Evolutionary conservation across 2,113 vertebrate species (phyloP), one percentile per base, ranked within the genome.

Genomic region (Tinamus guttatus): DNA sequence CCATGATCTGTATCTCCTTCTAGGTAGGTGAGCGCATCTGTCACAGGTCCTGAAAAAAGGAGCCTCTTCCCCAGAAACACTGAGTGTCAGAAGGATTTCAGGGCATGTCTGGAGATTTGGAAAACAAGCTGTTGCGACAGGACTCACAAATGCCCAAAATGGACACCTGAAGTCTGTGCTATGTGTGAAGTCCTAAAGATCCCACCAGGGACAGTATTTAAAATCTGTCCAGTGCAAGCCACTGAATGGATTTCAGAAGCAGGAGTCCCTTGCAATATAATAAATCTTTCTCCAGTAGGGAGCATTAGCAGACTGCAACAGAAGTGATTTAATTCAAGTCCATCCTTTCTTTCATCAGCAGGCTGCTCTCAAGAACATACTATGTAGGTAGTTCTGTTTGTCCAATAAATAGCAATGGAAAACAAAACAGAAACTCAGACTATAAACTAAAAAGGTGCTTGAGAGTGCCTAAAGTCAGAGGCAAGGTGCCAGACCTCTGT

Each of bases 361-460:
- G 60, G 34, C 71, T 18, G 41, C 47, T 32, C 13, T 34, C 43
- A 36, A 28, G 34, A 85, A 34, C 54, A 70, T 14, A 13, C 43
- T 0, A 0, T 6, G 40, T 34, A 58, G 24, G 68, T 21, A 28
- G 11, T 24, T 40, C 45, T 84, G 8, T 40, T 52, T 38, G 19
- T 41, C 71, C 25, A 11, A 14, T 0, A 1, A 36, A 36, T 30
- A 40, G 28, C n/a, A 22, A 20, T 0, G 2, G 36, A n/a, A 30
- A 40, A 32, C 30, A 20, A 20, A 51, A 9, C 62, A 79, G 56
- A 54, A 45, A 41, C 41, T 27, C 25, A 19, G 73, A n/a, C 27
- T 59, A 43, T n/a, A 43, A 32, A 11, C 34, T 4, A 1, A 3
- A 30, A 7, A 5, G 60, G n/a, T 38, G 51, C 16, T 4, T n/a